Evolutionary conservation across 1,140 invertebrate species (phyloP).

Genomic region (Aphidius gifuensis): DNA sequence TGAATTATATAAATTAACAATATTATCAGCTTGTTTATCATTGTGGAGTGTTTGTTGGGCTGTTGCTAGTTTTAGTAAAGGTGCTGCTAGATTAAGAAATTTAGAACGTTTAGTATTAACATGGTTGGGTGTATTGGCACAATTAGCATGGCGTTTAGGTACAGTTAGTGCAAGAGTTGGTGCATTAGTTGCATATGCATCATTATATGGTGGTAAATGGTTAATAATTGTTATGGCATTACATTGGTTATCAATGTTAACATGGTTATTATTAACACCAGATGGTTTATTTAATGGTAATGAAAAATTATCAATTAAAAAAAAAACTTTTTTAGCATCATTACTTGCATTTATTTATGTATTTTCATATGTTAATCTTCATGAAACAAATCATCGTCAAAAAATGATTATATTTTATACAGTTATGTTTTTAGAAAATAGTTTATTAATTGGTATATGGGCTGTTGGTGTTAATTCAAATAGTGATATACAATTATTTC

Average conservation of each 20-base stretch:
- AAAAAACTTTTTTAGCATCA: constrained; percentile 67
- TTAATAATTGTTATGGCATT: constrained; percentile 74
- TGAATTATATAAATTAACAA: constrained; percentile 71
- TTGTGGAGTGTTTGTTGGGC: constrained; percentile 87
- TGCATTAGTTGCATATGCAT: constrained; percentile 81
- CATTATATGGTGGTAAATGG: constrained; percentile 66
- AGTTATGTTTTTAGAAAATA: constrained; percentile 89
- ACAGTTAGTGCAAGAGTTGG: constrained; percentile 79
- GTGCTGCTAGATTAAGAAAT: constrained; percentile 71
- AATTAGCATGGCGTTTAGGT: constrained; percentile 80
- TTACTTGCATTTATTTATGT: constrained; percentile 83
- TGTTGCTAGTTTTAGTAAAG: constrained; percentile 85
- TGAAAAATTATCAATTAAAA: constrained; percentile 65
- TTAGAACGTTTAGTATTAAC: constrained; percentile 81
- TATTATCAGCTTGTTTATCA: constrained; percentile 77
- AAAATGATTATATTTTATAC: constrained; percentile 86
- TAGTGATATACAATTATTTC: constrained; percentile 33
- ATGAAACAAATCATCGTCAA: constrained; percentile 73
- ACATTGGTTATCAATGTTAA: constrained; percentile 81
- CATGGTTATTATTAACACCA: constrained; percentile 78
- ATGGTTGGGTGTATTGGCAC: constrained; percentile 77
- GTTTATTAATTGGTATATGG: constrained; percentile 70
- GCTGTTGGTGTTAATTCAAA: constrained; percentile 59
- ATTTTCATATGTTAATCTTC: constrained; percentile 87
- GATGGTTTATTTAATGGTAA: constrained; percentile 76